Evolutionary conservation across 2,888 invertebrate species (phyloP), one percentile per base, ranked within the genome.

Genomic region (Rhopalosiphum nymphaeae): DNA sequence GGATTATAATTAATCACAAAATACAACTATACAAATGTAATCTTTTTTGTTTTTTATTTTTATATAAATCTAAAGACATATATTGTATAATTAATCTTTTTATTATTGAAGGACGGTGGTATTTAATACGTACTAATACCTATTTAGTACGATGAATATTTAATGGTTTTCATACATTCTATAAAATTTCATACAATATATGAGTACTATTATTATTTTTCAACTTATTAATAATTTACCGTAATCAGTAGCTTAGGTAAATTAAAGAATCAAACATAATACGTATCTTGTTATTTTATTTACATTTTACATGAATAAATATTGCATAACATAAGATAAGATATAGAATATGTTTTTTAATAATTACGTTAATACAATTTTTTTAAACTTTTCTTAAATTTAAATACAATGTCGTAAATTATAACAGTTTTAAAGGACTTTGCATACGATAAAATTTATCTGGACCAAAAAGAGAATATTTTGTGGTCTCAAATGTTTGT

Each of bases 391-490:
- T 44, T 21, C n/a, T 91, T 85, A 21, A 44, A 85, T 85, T 85
- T 91, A 85, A 56, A 91, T 78, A 84, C 11, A 7, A n/a, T 46
- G 25, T n/a, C 46, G 25, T 46, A 46, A 67, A 90, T 1, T 49
- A 5, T 10, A 49, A 90, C 67, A 26, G 36, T 78, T 49, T 16
- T 53, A 25, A 11, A 26, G 1, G 26, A 87, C 86, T 57, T 87
- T n/a, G n/a, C n/a, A 89, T 10, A 42, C 44, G 26, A 92, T 53
- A 92, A 67, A 53, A 88, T 42, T 67, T 49, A 16, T 67, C n/a
- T 11, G 29, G 42, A 85, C 85, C 56, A 5, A 49, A 5, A 49
- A 87, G 87, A 16, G 36, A 92, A 92, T 92, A 53, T 53, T 67
- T 21, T 53, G 36, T 29, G 29, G 16, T 57, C 25, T 25, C 36